phyloP scores from a whole-genome alignment of 2,797 vertebrate genomes.

The Atherinosoma microstoma region DNA sequence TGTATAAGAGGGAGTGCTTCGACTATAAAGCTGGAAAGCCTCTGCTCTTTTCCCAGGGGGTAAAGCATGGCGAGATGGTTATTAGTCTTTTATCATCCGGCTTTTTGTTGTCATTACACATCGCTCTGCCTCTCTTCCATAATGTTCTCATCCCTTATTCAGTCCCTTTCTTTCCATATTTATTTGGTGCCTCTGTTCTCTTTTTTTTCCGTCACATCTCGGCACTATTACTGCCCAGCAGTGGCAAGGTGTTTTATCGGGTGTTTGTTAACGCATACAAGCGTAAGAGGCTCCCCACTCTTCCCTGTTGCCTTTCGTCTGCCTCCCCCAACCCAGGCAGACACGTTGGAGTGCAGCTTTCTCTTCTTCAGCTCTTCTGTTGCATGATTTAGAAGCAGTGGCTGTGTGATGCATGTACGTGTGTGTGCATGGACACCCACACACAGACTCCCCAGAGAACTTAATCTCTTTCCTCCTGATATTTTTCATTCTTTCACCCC shows the following conservation, averaged over 20 bases:
- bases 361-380: constrained; percentile 61
- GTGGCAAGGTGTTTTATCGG: constrained; percentile 57
- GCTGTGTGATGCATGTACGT: constrained; percentile 30
- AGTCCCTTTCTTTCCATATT: constrained; percentile 1
- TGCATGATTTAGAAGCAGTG: constrained; percentile 70
- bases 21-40: constrained; percentile 45
- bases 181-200: constrained; percentile 16
- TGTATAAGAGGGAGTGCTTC: constrained; percentile 2
- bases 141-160: constrained; percentile 43
- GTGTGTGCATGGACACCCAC: constrained; percentile 27
- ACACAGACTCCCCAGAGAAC: constrained; percentile 45
- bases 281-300: constrained; percentile 33
- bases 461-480: constrained; percentile 47
- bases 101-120: constrained; percentile 65
- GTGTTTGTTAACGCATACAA: constrained; percentile 67
- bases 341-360: constrained; percentile 60
- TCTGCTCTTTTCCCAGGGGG: constrained; percentile 32
- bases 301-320: constrained; percentile 37
- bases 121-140: constrained; percentile 35
- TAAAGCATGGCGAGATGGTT: constrained; percentile 26
- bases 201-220: not conserved
- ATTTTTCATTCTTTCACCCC: constrained; percentile 50
- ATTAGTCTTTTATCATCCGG: constrained; percentile 64
- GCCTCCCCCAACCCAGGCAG: constrained; percentile 40
- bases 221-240: constrained; percentile 30